Evolutionary conservation across 2,888 invertebrate genomes (phyloP).

Genomic region (Andrena dorsata): DNA sequence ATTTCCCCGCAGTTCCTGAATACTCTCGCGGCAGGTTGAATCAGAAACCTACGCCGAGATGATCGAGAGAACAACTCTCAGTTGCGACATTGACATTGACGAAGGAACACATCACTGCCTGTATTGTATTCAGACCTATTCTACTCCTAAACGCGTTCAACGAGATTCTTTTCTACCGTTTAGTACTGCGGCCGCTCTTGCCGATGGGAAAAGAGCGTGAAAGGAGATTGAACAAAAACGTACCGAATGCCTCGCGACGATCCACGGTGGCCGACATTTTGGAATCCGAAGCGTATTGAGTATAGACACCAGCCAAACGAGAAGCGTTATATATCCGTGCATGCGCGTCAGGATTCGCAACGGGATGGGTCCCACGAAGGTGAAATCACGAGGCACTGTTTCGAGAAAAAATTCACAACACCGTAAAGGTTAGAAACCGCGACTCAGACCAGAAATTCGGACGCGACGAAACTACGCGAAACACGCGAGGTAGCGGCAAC

Average conservation of each 20-base stretch:
- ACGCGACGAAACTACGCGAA: background rate
- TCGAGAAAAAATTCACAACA: background rate
- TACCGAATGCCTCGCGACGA: constrained; percentile 63
- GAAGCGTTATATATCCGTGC: constrained; percentile 65
- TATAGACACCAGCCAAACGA: constrained; percentile 68
- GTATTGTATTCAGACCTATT: constrained; percentile 22
- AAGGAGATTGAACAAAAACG: constrained; percentile 1
- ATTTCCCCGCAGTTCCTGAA: constrained; percentile 39
- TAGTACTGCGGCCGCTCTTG: background rate
- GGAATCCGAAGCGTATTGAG: constrained; percentile 68
- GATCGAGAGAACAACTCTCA: background rate
- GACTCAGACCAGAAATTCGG: background rate
- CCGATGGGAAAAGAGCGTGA: too few relatives aligned
- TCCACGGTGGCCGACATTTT: constrained; percentile 54
- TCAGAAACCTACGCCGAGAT: background rate
- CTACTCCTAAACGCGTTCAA: constrained; percentile 8
- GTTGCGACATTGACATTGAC: constrained; percentile 2
- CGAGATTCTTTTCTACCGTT: constrained; percentile 15
- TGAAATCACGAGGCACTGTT: background rate
- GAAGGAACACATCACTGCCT: constrained; percentile 49
- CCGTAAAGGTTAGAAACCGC: background rate
- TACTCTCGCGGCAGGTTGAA: constrained; percentile 3
- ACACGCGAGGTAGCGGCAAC: background rate
- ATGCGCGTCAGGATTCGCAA: constrained; percentile 59
- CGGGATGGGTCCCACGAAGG: constrained; percentile 56